Evolutionary conservation across 2,113 vertebrate species (phyloP).

Genomic region (Prunella fulvescens): DNA sequence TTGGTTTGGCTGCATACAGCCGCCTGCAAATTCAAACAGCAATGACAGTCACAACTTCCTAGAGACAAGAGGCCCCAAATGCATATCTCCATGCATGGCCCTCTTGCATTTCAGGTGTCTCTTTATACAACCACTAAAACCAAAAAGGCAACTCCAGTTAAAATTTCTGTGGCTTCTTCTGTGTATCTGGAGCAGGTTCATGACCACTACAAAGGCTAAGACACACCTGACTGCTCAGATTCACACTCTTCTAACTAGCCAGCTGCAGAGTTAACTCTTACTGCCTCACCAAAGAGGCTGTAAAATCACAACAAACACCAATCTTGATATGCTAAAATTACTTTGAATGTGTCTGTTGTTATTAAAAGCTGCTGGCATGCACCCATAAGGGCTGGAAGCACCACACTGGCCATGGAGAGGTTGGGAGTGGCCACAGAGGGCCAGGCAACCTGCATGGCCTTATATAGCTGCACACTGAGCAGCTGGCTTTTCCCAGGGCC

Average conservation of each 20-base stretch:
- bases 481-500: slow-evolving; percentile 27
- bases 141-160: neutral
- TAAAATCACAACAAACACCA: neutral
- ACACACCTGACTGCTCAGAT: neutral
- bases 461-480: slow-evolving; percentile 31
- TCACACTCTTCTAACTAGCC: neutral
- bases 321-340: neutral
- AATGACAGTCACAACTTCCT: neutral
- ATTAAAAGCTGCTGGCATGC: neutral
- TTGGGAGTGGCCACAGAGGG: accelerated
- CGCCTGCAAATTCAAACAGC: neutral
- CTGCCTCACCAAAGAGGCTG: neutral
- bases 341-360: neutral
- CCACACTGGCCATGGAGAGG: neutral
- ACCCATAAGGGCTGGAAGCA: neutral
- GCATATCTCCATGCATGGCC: neutral
- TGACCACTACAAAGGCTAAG: neutral
- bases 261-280: neutral
- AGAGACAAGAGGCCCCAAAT: neutral
- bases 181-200: neutral
- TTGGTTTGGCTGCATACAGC: neutral
- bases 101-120: neutral
- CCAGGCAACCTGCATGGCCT: neutral
- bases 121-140: neutral
- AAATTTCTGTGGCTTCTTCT: neutral